These are phyloP conservation scores for Eristalis tenax DNA, from an alignment of 2,888 invertebrate species.

Conservation along the genomic window DNA sequence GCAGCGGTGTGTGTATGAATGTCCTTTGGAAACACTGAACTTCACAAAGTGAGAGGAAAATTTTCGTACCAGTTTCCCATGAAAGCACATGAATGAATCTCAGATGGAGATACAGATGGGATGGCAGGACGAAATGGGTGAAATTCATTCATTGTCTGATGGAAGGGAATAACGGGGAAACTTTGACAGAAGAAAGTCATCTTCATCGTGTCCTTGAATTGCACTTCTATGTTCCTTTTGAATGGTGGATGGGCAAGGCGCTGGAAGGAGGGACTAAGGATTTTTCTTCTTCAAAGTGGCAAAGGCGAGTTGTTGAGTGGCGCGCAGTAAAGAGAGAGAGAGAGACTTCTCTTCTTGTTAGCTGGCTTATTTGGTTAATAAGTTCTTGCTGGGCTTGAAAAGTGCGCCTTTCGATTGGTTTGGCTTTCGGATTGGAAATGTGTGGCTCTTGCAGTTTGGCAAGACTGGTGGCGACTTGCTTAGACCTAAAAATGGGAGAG, in stretches of 20 bases:
- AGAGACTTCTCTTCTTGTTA: background rate
- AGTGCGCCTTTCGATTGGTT: no score
- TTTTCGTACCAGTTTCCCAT: slow-evolving; percentile 51
- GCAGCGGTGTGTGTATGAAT: background rate
- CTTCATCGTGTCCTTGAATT: slow-evolving; percentile 50
- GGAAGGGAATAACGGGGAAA: slow-evolving; percentile 30
- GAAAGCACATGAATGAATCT: slow-evolving; percentile 9
- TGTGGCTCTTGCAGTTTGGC: no score
- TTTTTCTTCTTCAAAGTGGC: background rate
- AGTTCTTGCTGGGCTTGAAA: background rate
- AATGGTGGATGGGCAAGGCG: background rate
- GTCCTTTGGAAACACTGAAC: slow-evolving; percentile 34
- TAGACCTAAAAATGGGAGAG: no score
- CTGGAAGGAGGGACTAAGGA: background rate
- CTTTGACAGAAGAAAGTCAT: slow-evolving; percentile 44
- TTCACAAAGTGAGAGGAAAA: slow-evolving; percentile 65
- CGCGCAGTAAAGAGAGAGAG: background rate
- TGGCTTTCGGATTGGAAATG: no score
- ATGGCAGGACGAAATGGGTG: background rate
- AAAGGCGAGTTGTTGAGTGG: background rate
- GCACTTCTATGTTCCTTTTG: slow-evolving; percentile 2
- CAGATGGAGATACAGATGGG: slow-evolving; percentile 7
- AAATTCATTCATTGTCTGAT: slow-evolving; percentile 31
- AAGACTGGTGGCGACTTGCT: no score
- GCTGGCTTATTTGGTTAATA: background rate